phyloP scores from a whole-genome alignment of 2,888 invertebrate genomes.

The Stenichneumon culpator region DNA sequence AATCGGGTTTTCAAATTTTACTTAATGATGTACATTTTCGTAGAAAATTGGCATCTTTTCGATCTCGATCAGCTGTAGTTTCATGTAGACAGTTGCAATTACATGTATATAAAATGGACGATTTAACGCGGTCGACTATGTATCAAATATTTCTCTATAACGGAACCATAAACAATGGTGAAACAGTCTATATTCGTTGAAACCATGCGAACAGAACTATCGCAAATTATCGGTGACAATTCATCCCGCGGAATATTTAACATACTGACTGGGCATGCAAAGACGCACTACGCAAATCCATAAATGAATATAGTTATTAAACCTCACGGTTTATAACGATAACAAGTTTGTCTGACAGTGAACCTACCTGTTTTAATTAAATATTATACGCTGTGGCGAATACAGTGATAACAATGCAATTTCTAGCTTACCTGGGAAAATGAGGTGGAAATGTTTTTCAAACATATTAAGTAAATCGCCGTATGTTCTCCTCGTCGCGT shows the following conservation, averaged over 20 bases:
- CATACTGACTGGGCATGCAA: not conserved
- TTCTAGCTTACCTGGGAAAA: constrained; percentile 86
- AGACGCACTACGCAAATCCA: not conserved
- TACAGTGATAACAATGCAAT: not conserved
- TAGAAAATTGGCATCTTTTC: too few relatives aligned
- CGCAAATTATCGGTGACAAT: not conserved
- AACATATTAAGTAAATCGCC: constrained; percentile 86
- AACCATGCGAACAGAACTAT: not conserved
- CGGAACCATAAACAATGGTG: too few relatives aligned
- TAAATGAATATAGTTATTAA: not conserved
- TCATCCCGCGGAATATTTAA: not conserved
- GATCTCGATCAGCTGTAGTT: too few relatives aligned
- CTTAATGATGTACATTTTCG: too few relatives aligned
- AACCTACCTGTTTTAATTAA: not conserved
- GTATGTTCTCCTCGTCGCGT: constrained; percentile 76
- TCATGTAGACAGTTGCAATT: too few relatives aligned
- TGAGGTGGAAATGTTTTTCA: constrained; percentile 86
- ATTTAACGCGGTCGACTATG: too few relatives aligned
- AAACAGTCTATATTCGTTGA: too few relatives aligned
- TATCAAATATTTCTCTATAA: too few relatives aligned
- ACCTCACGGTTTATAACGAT: not conserved
- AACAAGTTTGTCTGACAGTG: not conserved
- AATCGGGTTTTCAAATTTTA: too few relatives aligned
- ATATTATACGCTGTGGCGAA: not conserved
- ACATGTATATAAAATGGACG: too few relatives aligned